These are phyloP conservation scores for Leptoclinus maculatus DNA, from an alignment of 2,797 vertebrate genomes.

Conservation along the genomic window DNA sequence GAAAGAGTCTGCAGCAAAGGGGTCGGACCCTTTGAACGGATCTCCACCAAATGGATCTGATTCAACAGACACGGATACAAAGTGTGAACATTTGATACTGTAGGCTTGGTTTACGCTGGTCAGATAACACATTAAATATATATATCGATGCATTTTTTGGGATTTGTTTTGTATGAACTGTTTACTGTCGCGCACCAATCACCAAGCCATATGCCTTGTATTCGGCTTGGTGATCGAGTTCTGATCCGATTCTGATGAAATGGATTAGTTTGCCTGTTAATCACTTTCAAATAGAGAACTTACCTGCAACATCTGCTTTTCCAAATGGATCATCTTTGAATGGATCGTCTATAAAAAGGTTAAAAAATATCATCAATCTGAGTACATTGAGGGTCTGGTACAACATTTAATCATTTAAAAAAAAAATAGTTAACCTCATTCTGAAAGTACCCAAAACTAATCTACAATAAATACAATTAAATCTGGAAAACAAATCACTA, in stretches of 20 bases:
- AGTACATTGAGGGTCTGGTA: background rate
- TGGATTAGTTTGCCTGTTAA: background rate
- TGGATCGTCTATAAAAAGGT: constrained; percentile 88
- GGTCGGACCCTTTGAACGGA: constrained; percentile 97
- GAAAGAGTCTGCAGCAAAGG: constrained; percentile 94
- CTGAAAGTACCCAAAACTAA: background rate
- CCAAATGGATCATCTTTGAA: constrained; percentile 98
- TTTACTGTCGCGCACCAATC: no score
- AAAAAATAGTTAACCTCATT: background rate
- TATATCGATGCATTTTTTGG: background rate
- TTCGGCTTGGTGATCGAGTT: background rate
- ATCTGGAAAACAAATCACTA: background rate
- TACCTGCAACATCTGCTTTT: constrained; percentile 89
- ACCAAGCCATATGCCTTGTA: no score
- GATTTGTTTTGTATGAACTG: background rate
- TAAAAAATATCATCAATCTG: background rate
- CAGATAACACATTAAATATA: background rate
- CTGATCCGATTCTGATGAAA: background rate
- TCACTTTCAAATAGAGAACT: constrained; percentile 44
- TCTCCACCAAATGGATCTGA: constrained; percentile 96
- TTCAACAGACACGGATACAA: constrained; percentile 17
- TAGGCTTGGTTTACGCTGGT: background rate
- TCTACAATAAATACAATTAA: background rate
- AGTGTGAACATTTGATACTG: background rate
- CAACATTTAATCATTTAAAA: background rate